phyloP scores from a whole-genome alignment of 2,888 invertebrate genomes.

The Lacanobia wlatinum region DNA sequence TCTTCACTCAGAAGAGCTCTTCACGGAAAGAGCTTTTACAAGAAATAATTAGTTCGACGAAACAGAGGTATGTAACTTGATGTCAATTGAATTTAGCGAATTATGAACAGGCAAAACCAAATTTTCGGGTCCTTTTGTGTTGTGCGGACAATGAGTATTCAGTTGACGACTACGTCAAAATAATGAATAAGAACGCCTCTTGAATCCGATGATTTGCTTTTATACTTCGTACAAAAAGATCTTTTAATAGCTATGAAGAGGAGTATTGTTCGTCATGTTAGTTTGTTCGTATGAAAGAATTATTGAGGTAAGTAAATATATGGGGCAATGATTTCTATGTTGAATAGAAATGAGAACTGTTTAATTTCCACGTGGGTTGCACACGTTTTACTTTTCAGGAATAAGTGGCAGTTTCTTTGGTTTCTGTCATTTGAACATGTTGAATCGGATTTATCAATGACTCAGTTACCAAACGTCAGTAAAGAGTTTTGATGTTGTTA shows the following conservation, averaged over 20 bases:
- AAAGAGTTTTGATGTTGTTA: no score
- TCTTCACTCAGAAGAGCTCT: background rate
- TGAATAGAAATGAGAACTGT: background rate
- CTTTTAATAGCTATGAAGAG: constrained; percentile 13
- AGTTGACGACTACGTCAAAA: constrained; percentile 42
- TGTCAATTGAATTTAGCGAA: constrained; percentile 47
- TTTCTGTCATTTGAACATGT: background rate
- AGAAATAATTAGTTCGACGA: constrained; percentile 39
- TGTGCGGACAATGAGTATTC: constrained; percentile 60
- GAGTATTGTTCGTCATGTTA: constrained; percentile 8
- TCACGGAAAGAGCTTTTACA: constrained; percentile 2
- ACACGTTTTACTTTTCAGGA: background rate
- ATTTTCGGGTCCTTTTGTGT: constrained; percentile 50
- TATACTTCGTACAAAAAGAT: constrained; percentile 25
- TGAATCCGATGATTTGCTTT: constrained; percentile 53
- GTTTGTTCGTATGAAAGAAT: constrained; percentile 19
- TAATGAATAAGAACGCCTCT: constrained; percentile 62
- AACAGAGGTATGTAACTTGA: constrained; percentile 32
- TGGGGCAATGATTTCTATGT: background rate
- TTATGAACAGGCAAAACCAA: constrained; percentile 52
- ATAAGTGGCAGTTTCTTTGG: background rate
- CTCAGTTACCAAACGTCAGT: no score
- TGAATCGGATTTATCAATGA: no score
- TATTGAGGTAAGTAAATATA: background rate
- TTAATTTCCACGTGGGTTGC: background rate